phyloP scores from a whole-genome alignment of 2,888 invertebrate genomes.

The Beris morrisii region DNA sequence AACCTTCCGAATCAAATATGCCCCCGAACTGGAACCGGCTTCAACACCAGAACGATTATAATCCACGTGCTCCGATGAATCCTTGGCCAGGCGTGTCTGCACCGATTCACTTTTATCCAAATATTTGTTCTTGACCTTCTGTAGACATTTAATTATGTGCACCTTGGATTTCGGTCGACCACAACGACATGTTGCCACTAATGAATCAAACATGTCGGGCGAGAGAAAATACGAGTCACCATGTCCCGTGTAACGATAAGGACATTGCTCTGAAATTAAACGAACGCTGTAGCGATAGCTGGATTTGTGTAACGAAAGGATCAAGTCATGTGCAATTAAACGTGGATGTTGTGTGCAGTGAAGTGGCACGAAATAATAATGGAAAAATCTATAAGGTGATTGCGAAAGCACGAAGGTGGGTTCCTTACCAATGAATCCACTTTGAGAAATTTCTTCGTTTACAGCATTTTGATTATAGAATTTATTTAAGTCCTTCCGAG shows the following conservation, averaged over 20 bases:
- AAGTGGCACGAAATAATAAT: not conserved
- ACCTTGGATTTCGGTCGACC: constrained; percentile 48
- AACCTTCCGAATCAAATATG: constrained; percentile 36
- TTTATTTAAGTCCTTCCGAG: constrained; percentile 43
- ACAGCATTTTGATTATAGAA: constrained; percentile 52
- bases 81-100: not conserved
- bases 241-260: constrained; percentile 45
- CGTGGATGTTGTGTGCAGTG: not conserved
- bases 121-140: constrained; percentile 47
- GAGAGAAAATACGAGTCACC: constrained; percentile 51
- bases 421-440: constrained; percentile 27
- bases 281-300: not conserved
- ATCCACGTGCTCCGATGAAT: constrained; percentile 9
- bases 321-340: constrained; percentile 11
- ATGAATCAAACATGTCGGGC: constrained; percentile 48
- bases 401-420: not conserved
- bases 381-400: not conserved
- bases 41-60: constrained; percentile 11
- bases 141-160: constrained; percentile 52
- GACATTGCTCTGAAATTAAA: constrained; percentile 34
- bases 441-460: constrained; percentile 39
- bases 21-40: constrained; percentile 6
- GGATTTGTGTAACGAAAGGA: constrained; percentile 10
- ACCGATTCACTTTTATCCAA: constrained; percentile 25
- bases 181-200: constrained; percentile 51